A percentile compares a stretch with the other conserved stretches of the same genome.
These are phyloP conservation scores for Cydia strobilella DNA, from an alignment of 1,140 invertebrate genomes.

Conservation along the genomic window DNA sequence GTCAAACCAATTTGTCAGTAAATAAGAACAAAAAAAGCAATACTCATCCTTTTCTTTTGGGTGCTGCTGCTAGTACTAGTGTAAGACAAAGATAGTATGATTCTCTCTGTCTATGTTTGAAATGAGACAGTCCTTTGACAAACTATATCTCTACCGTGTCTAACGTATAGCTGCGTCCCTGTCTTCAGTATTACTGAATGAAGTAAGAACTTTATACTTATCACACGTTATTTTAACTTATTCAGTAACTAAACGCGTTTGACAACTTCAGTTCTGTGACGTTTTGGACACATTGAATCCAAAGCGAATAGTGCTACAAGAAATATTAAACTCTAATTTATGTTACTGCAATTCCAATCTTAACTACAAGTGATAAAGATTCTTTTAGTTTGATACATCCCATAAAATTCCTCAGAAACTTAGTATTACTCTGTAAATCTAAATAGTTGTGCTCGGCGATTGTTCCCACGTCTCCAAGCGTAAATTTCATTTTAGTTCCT, in stretches of 20 bases:
- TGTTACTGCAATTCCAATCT: not conserved
- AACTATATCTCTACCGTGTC: too few relatives aligned
- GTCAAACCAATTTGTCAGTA: too few relatives aligned
- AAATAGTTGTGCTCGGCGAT: not conserved
- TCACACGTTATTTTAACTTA: not conserved
- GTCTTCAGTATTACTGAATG: too few relatives aligned
- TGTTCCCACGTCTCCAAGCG: conserved; percentile 14
- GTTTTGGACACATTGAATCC: not conserved
- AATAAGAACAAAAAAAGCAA: too few relatives aligned
- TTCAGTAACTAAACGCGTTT: conserved; percentile 20
- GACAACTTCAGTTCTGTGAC: not conserved
- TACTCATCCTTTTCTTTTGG: too few relatives aligned
- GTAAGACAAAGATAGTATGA: too few relatives aligned
- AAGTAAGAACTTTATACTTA: too few relatives aligned
- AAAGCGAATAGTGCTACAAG: not conserved
- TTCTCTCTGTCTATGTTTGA: too few relatives aligned
- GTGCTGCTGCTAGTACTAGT: too few relatives aligned
- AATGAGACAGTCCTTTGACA: too few relatives aligned
- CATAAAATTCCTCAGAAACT: not conserved
- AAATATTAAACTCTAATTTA: not conserved
- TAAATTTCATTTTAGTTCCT: conserved; percentile 15
- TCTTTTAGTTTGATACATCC: not conserved
- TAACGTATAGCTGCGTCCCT: too few relatives aligned
- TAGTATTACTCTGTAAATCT: too few relatives aligned
- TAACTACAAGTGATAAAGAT: not conserved